phyloP scores from a whole-genome alignment of 2,113 vertebrate species.

The Perccottus glenii region DNA sequence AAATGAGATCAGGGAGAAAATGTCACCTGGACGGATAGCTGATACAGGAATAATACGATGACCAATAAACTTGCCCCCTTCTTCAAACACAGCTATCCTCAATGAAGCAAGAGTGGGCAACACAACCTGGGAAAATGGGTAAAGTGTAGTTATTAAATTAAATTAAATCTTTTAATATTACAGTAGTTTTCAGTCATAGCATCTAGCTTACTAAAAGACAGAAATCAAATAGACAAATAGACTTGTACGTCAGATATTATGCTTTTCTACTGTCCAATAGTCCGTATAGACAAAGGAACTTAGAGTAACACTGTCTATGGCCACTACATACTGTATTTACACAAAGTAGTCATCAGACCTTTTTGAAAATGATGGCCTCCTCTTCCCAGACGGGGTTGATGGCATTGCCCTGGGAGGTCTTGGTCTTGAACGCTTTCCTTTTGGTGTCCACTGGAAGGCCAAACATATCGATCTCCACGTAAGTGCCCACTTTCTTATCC shows the following conservation, averaged over 20 bases:
- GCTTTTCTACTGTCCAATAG: neutral
- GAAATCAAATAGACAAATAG: no score
- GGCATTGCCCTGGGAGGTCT: conserved; percentile 93
- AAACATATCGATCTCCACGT: conserved; percentile 97
- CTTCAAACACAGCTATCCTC: conserved; percentile 94
- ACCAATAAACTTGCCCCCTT: conserved; percentile 97
- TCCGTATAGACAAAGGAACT: neutral
- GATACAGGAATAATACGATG: conserved; percentile 95
- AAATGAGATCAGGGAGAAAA: neutral
- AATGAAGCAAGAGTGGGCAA: conserved; percentile 92
- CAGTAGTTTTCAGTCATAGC: no score
- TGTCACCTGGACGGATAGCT: conserved; percentile 92
- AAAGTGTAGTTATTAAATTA: neutral
- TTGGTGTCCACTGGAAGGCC: conserved; percentile 95
- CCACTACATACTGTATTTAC: neutral
- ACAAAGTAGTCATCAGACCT: conserved; percentile 73
- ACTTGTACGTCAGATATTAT: no score
- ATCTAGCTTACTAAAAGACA: no score
- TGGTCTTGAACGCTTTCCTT: conserved; percentile 95
- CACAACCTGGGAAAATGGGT: conserved; percentile 82
- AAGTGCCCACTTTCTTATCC: conserved; percentile 95
- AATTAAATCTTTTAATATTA: no score
- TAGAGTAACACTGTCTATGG: neutral
- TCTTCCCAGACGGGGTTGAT: conserved; percentile 98
- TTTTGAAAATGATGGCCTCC: conserved; percentile 96